Evolutionary conservation across 2,888 invertebrate genomes (phyloP).

Genomic region (Leptinotarsa rubiginosa): DNA sequence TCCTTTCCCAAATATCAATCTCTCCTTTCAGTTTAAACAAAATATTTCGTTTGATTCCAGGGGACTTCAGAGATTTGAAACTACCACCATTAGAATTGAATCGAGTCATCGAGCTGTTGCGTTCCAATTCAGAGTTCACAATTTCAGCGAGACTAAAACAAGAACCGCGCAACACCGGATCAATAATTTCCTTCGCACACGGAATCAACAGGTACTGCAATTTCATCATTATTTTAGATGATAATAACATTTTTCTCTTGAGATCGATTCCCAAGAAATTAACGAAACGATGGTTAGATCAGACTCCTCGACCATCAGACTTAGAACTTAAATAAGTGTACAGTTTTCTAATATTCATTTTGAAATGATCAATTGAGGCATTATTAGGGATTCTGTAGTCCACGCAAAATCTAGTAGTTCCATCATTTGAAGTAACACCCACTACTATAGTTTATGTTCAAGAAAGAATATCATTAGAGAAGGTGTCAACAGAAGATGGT

Average conservation of each 20-base stretch:
- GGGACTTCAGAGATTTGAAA: constrained; percentile 79
- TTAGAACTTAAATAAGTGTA: no score
- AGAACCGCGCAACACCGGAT: constrained; percentile 85
- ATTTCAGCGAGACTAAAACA: constrained; percentile 82
- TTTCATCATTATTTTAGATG: not conserved
- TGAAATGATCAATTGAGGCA: no score
- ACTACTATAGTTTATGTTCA: no score
- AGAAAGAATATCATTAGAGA: not conserved
- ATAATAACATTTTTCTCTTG: no score
- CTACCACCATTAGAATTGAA: constrained; percentile 77
- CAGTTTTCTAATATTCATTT: no score
- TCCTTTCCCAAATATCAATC: no score
- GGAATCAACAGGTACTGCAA: constrained; percentile 80
- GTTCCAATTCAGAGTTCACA: constrained; percentile 83
- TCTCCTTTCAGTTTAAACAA: no score
- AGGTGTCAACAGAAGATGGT: no score
- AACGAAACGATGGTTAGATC: not conserved
- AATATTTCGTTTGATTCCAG: constrained; percentile 64
- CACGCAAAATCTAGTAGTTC: no score
- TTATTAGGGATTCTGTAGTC: no score
- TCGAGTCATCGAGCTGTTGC: constrained; percentile 76
- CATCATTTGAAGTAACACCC: no score
- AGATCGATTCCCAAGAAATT: not conserved
- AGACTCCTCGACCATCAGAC: no score
- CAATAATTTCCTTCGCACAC: constrained; percentile 85